Evolutionary conservation across 2,888 invertebrate species (phyloP).

Genomic region (Clistopyga incitator): DNA sequence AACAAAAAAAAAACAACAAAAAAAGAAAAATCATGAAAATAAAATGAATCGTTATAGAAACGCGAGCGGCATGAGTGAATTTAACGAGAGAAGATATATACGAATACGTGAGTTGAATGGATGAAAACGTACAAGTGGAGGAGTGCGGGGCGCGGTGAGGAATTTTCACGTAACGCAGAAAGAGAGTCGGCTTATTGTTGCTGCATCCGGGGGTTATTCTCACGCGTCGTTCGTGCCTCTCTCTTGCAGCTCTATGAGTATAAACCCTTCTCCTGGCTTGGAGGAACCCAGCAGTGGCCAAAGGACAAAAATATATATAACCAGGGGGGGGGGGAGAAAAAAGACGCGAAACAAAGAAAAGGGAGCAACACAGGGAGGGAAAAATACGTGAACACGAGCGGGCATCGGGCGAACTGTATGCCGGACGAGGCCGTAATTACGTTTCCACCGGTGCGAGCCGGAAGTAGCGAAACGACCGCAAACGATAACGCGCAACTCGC

Average conservation of each 20-base stretch:
- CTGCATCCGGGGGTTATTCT: slow-evolving; percentile 53
- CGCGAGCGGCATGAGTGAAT: slow-evolving; percentile 46
- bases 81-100: slow-evolving; percentile 60
- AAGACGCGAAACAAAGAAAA: neutral
- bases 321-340: slow-evolving; percentile 1
- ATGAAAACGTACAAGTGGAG: slow-evolving; percentile 54
- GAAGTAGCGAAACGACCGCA: slow-evolving; percentile 65
- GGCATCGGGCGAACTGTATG: slow-evolving; percentile 29
- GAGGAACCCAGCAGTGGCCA: slow-evolving; percentile 24
- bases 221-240: slow-evolving; percentile 33
- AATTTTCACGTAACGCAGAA: slow-evolving; percentile 29
- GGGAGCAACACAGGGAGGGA: slow-evolving; percentile 19
- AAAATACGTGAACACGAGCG: slow-evolving; percentile 42
- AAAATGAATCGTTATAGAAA: slow-evolving; percentile 45
- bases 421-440: slow-evolving; percentile 63
- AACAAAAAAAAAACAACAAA: slow-evolving; percentile 8
- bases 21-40: slow-evolving; percentile 19
- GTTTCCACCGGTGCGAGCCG: slow-evolving; percentile 64
- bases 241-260: slow-evolving; percentile 22
- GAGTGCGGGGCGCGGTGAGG: slow-evolving; percentile 2
- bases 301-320: slow-evolving; percentile 26
- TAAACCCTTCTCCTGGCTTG: neutral
- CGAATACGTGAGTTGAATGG: slow-evolving; percentile 50
- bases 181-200: slow-evolving; percentile 37
- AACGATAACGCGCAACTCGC: slow-evolving; percentile 61